Evolutionary conservation across 2,113 vertebrate species (phyloP).

Genomic region (Seriola dumerili): DNA sequence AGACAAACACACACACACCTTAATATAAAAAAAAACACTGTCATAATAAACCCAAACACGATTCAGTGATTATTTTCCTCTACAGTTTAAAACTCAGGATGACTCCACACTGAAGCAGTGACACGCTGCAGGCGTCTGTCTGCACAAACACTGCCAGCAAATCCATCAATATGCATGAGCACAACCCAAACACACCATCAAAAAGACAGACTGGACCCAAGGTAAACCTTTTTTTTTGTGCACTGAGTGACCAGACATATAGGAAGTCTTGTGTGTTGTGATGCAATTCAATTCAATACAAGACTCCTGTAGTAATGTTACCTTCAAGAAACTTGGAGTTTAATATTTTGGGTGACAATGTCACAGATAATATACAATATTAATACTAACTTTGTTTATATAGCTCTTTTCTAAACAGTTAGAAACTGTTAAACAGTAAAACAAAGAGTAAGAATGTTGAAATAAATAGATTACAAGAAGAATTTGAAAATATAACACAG

Average conservation of each 20-base stretch:
- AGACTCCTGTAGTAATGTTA: neutral
- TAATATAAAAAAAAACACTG: neutral
- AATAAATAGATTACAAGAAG: neutral
- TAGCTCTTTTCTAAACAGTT: neutral
- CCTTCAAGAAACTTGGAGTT: too few relatives aligned
- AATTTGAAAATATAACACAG: too few relatives aligned
- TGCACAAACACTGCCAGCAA: constrained; percentile 37
- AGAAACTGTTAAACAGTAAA: too few relatives aligned
- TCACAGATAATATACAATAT: too few relatives aligned
- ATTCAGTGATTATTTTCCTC: constrained; percentile 1
- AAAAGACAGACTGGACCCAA: neutral
- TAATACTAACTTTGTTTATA: too few relatives aligned
- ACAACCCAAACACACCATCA: constrained; percentile 28
- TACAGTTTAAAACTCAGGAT: neutral
- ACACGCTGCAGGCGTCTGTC: constrained; percentile 47
- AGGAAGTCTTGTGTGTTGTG: neutral
- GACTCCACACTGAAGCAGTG: constrained; percentile 15
- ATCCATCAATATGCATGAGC: neutral
- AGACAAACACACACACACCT: neutral
- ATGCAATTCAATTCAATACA: neutral
- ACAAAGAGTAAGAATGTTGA: too few relatives aligned
- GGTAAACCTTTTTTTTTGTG: neutral
- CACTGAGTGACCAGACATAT: neutral
- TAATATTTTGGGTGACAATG: too few relatives aligned
- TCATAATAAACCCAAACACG: constrained; percentile 19